Base-by-base conservation (phyloP, 2,888 invertebrate genomes). In the Rotaria socialis region DNA sequence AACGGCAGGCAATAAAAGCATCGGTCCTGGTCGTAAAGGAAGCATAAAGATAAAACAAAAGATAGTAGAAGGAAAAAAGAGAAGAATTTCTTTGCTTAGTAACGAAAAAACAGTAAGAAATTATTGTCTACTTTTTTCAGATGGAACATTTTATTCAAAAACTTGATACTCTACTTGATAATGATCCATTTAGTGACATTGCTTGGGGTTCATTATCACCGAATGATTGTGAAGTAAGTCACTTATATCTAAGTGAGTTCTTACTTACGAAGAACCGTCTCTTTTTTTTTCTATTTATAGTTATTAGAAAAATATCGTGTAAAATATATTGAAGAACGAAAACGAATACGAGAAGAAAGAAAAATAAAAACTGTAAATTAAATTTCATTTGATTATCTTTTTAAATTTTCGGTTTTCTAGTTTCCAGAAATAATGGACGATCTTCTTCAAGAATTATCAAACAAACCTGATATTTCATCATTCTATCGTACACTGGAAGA, bases 321-420 rank as follows among this genome's bases (percentile, higher is more conserved):
- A 10, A 43, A 80, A n/a, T 47, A 80, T 24, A 1, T n/a, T 24
- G 47, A 80, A 80, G 80, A 80, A 19, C 43, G 80, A 47, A 43
- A n/a, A 80, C 80, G 80, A 80, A 47, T 80, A 80, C 80, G 80
- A 10, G 80, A 80, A 43, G 80, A 80, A 47, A 41, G 80, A 47
- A 80, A 80, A 47, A 47, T 47, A 80, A 80, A 80, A 80, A 80
- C 24, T 47, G 80, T 80, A 80, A 43, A 8, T 80, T 2, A n/a
- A 80, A 80, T 52, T 52, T 16, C 16, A 16, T 14, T 52, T 52
- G 14, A 52, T 47, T 10, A 47, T 80, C 0, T 75, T 75, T 50
- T 50, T 50, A 8, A 8, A 50, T 11, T 50, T 50, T 35, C 2
- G 35, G 35, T 1, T 41, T 47, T 80, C 35, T 47, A 80, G 80